Conservation (phyloP, 2,888 invertebrate species). For the Esperia sulphurella region DNA sequence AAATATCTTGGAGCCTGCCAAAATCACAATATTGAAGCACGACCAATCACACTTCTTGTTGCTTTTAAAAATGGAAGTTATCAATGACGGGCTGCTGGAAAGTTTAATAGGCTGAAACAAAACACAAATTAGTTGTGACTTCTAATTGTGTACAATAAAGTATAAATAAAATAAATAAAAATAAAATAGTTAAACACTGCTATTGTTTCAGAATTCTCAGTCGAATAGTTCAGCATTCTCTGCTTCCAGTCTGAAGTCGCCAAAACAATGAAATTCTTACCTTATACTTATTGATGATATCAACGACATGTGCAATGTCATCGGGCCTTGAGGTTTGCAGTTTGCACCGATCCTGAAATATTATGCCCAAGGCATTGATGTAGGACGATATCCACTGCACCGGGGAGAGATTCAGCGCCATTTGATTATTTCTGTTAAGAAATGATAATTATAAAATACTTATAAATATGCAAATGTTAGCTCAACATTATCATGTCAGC, state of each 20-base stretch:
- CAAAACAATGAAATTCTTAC: slow-evolving; percentile 21
- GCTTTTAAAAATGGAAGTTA: slow-evolving; percentile 29
- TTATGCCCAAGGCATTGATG: slow-evolving; percentile 27
- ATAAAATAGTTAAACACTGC: too few species aligned
- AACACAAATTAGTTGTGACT: too few species aligned
- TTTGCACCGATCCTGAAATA: slow-evolving; percentile 29
- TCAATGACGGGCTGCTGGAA: slow-evolving; percentile 28
- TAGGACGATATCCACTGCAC: slow-evolving; percentile 53
- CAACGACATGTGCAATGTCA: slow-evolving; percentile 42
- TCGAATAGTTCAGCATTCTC: too few species aligned
- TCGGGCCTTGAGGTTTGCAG: slow-evolving; percentile 43
- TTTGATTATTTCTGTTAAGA: background rate
- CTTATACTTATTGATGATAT: slow-evolving; percentile 56
- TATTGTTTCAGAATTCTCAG: too few species aligned
- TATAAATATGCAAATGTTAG: too few species aligned
- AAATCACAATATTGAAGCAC: slow-evolving; percentile 33
- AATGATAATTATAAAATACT: too few species aligned
- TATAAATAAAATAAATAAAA: too few species aligned
- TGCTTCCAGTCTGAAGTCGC: too few species aligned
- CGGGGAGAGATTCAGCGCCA: slow-evolving; percentile 37
- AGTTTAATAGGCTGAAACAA: slow-evolving; percentile 38
- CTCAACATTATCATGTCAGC: too few species aligned
- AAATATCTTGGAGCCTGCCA: slow-evolving; percentile 41
- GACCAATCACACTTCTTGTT: slow-evolving; percentile 46
- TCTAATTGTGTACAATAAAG: too few species aligned